Percentiles rank a stretch among this genome's conserved stretches.
Conservation (phyloP, 2,797 vertebrate genomes). For the Chlorospingus flavigularis region DNA sequence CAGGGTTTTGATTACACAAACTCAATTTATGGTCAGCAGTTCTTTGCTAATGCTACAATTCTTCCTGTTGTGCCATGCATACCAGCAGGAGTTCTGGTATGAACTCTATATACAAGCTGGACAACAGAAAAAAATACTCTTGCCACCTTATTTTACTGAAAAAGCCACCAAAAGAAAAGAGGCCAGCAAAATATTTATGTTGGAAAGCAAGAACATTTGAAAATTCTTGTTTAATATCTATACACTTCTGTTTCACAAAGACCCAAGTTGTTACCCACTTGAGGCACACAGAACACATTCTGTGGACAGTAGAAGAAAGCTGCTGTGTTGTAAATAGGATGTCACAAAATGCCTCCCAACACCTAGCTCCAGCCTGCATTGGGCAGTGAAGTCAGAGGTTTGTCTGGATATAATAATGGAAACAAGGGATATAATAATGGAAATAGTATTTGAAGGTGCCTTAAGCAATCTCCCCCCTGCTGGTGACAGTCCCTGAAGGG, state of each 20-base stretch:
- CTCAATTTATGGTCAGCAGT: background rate
- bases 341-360: background rate
- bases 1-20: background rate
- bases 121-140: background rate
- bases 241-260: background rate
- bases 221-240: background rate
- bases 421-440: no score
- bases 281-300: background rate
- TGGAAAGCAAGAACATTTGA: background rate
- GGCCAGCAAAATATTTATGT: background rate
- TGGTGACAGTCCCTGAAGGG: background rate
- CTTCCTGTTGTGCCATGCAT: background rate
- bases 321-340: background rate
- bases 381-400: background rate
- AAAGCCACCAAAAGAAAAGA: background rate
- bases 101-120: background rate
- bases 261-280: background rate
- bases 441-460: background rate
- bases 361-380: background rate
- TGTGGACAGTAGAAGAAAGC: background rate
- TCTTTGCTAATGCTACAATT: background rate
- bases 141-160: background rate
- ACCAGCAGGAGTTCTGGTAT: background rate
- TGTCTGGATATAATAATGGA: background rate
- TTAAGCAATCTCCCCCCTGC: background rate